Conservation (phyloP, 2,113 vertebrate species). For the Lutjanus erythropterus region DNA sequence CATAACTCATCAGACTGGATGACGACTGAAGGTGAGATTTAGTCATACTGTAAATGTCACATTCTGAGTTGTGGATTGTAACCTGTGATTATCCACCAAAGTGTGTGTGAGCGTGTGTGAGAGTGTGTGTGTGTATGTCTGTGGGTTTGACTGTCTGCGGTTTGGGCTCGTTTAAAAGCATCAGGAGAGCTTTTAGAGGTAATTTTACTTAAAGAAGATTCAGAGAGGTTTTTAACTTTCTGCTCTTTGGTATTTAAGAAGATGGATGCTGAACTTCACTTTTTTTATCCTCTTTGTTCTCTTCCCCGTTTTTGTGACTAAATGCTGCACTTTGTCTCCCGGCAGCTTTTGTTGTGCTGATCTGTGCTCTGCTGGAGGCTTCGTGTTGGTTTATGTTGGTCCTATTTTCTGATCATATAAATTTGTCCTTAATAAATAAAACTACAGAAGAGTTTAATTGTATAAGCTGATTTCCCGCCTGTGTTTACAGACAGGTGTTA, state of each 20-base stretch:
- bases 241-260: constrained; percentile 45
- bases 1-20: constrained; percentile 11
- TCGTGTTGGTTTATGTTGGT: too few relatives aligned
- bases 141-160: not conserved
- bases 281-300: not conserved
- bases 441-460: not conserved
- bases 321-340: constrained; percentile 24
- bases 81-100: constrained; percentile 5
- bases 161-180: constrained; percentile 18
- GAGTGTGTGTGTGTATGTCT: not conserved
- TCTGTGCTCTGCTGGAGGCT: not conserved
- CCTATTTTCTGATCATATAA: not conserved
- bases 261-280: constrained; percentile 11
- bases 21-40: constrained; percentile 33
- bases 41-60: constrained; percentile 62
- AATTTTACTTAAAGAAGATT: constrained; percentile 47
- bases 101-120: constrained; percentile 2
- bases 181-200: constrained; percentile 52
- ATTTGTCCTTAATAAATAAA: not conserved
- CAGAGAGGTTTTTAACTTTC: constrained; percentile 19
- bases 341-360: not conserved
- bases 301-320: constrained; percentile 18
- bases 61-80: constrained; percentile 2
- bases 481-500: not conserved
- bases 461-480: not conserved